Percentiles rank a stretch among this genome's conserved stretches.
Evolutionary conservation across 2,888 invertebrate genomes (phyloP).

Genomic region (Yponomeuta plumbellus): DNA sequence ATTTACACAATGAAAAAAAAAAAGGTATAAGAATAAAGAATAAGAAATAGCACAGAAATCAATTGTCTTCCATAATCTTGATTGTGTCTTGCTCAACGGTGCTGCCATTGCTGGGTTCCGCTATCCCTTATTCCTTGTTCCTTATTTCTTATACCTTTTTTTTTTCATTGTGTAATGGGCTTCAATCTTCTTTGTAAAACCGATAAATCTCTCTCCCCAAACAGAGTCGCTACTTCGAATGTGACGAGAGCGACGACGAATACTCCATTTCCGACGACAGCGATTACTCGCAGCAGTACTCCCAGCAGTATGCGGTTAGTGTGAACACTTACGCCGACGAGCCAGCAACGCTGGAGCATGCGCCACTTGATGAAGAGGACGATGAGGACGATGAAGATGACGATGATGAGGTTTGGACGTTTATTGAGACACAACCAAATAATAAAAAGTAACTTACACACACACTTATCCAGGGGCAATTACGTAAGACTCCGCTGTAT

Average conservation of each 20-base stretch:
- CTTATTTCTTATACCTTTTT: no score
- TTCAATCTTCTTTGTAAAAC: background rate
- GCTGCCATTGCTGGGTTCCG: no score
- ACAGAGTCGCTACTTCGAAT: slow-evolving; percentile 67
- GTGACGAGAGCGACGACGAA: slow-evolving; percentile 57
- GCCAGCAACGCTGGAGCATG: background rate
- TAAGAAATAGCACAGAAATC: no score
- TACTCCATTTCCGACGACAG: slow-evolving; percentile 24
- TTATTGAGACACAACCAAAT: background rate
- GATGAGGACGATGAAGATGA: slow-evolving; percentile 45
- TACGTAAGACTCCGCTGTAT: no score
- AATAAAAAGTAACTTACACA: no score
- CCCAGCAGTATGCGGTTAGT: background rate
- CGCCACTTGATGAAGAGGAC: slow-evolving; percentile 23
- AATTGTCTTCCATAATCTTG: no score
- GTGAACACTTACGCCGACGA: background rate
- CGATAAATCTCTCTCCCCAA: slow-evolving; percentile 19
- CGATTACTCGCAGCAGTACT: slow-evolving; percentile 7
- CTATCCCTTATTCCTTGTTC: no score
- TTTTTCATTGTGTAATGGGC: no score
- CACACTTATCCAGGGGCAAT: no score
- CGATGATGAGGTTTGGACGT: slow-evolving; percentile 40
- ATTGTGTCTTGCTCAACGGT: no score
- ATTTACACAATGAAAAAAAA: no score
- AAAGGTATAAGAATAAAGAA: no score